These are phyloP conservation scores for Melanaphis sacchari DNA, from an alignment of 1,140 invertebrate species.

Conservation along the genomic window DNA sequence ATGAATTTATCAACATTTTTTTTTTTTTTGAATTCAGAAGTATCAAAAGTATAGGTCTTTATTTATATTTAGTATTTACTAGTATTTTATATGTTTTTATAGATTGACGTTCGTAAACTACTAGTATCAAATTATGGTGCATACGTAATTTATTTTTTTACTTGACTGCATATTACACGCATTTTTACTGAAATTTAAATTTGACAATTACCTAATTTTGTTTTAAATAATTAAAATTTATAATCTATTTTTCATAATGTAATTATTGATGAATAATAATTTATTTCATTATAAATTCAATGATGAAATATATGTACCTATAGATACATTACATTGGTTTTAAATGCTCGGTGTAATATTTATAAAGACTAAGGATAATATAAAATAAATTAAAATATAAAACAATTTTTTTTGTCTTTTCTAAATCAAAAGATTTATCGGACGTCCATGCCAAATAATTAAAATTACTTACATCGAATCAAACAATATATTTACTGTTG, in stretches of 20 bases:
- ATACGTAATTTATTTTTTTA: not conserved
- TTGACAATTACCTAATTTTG: too few relatives aligned
- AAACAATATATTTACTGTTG: not conserved
- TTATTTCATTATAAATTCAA: not conserved
- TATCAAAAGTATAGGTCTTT: not conserved
- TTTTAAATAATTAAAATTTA: not conserved
- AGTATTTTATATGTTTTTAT: not conserved
- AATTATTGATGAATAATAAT: not conserved
- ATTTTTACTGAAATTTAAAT: too few relatives aligned
- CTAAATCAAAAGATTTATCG: not conserved
- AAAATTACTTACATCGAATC: too few relatives aligned
- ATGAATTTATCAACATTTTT: not conserved
- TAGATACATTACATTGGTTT: not conserved
- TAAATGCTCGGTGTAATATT: not conserved
- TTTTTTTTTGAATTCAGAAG: not conserved
- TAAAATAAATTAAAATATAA: not conserved
- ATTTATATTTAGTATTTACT: not conserved
- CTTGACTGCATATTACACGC: not conserved
- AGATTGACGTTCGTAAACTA: not conserved
- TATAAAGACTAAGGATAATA: not conserved
- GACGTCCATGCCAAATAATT: too few relatives aligned
- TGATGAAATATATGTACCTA: not conserved
- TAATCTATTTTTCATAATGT: not conserved
- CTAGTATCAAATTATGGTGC: not conserved
- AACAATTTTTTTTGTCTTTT: not conserved